Conservation (phyloP, 2,113 vertebrate genomes). For the Pseudonaja textilis region DNA sequence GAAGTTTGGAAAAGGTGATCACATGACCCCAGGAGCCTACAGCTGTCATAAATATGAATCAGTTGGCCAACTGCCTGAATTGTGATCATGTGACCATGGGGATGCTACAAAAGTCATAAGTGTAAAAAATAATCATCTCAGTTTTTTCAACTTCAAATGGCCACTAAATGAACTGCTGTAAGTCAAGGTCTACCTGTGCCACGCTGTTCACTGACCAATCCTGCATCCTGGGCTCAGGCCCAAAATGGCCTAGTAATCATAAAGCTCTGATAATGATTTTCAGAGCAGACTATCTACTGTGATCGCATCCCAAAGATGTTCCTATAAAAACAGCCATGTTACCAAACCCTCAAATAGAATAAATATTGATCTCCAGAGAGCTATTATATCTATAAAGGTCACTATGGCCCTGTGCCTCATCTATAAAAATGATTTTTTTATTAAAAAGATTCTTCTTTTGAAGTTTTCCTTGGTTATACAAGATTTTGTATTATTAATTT, state of each 20-base stretch:
- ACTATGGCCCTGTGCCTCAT: rapidly evolving
- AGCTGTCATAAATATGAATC: neutral
- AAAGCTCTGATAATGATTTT: constrained; percentile 37
- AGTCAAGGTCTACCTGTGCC: neutral
- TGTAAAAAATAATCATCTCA: neutral
- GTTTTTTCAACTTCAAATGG: neutral
- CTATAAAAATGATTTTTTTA: neutral
- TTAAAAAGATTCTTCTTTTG: too few species aligned
- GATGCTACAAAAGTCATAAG: neutral
- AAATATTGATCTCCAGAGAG: constrained; percentile 41
- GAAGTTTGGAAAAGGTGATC: neutral
- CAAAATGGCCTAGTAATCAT: constrained; percentile 47
- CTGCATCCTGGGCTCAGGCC: constrained; percentile 36
- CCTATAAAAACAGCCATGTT: constrained; percentile 37
- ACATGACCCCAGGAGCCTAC: neutral
- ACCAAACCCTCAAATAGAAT: constrained; percentile 50
- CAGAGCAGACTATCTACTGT: constrained; percentile 33
- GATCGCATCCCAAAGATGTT: constrained; percentile 52
- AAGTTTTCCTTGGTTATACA: neutral
- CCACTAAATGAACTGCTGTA: neutral
- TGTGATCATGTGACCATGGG: neutral
- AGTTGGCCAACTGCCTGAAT: neutral
- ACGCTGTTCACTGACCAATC: constrained; percentile 31
- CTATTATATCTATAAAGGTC: constrained; percentile 28
- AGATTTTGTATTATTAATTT: neutral